Conservation (phyloP, 2,113 vertebrate genomes). For the Daphoenositta chrysoptera region DNA sequence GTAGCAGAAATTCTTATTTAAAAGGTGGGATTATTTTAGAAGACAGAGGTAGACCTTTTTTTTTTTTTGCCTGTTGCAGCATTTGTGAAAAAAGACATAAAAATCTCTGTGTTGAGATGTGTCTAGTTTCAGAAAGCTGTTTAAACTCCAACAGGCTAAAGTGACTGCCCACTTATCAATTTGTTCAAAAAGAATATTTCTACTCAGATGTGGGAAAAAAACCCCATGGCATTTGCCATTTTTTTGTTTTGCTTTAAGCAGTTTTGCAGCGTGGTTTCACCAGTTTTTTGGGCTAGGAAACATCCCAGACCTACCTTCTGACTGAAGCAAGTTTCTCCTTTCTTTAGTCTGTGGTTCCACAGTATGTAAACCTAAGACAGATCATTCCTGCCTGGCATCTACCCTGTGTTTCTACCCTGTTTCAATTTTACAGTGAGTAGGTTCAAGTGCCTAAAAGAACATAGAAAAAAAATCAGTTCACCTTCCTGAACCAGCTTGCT, state of each 20-base stretch:
- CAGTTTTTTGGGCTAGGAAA: neutral
- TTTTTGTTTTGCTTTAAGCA: neutral
- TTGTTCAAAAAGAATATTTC: neutral
- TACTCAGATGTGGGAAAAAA: neutral
- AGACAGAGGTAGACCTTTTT: neutral
- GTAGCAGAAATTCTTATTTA: neutral
- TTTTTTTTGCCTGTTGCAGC: neutral
- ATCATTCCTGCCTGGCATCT: neutral
- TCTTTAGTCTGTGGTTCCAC: neutral
- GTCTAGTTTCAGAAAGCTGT: neutral
- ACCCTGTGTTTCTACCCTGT: neutral
- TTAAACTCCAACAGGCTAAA: neutral
- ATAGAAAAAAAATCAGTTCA: neutral
- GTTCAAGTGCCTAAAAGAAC: neutral
- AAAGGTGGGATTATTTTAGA: neutral
- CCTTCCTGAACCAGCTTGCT: neutral
- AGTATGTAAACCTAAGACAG: neutral
- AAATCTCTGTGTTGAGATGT: neutral
- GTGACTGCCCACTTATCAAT: neutral
- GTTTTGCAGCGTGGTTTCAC: neutral
- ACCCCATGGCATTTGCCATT: accelerated
- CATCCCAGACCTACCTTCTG: neutral
- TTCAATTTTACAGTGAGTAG: neutral
- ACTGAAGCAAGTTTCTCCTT: neutral
- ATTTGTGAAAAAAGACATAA: neutral